Evolutionary conservation across 1,140 invertebrate genomes (phyloP), one percentile per base, ranked within the genome.

Genomic region (Ceratoteleas bidentatus): DNA sequence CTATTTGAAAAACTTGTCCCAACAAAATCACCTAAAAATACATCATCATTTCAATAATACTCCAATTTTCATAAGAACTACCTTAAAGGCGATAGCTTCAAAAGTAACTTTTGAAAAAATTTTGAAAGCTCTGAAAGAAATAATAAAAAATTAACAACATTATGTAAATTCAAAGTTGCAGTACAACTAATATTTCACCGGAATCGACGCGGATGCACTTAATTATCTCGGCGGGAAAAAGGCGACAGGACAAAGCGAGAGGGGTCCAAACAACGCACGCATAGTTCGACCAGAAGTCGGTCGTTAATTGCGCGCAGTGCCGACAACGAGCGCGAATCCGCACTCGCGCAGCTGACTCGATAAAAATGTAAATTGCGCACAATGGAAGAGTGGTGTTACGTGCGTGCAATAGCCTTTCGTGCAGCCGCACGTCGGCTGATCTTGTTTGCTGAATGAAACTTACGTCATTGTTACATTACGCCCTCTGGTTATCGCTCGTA

Each of bases 371-470:
- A 82, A 82, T 76, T 74, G 50, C 62, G 74, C 64, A 77, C 73
- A 82, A 72, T 72, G 72, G 57, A 62, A 47, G 73, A 76, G 47
- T 43, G 34, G 61, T 24, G 69, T 82, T 82, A 73, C 80, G 80
- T 82, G 80, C 80, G 73, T 74, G 73, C 73, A 74, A 69, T 53
- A 62, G 73, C 80, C 79, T 82, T 77, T 82, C 80, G 80, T 77
- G 79, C 72, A 52, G 66, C 40, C 66, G 49, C 52, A 45, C 58
- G 53, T 72, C 68, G 54, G 38, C 16, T 62, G 73, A 69, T 82
- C 73, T 82, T 52, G 73, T 77, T 82, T 73, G 69, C 43, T 73
- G 61, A 82, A 82, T 82, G 80, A 74, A 82, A 62, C 80, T 82
- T 82, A 76, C 74, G 64, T 82, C 73, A 77, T 77, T 77, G 66